phyloP scores from a whole-genome alignment of 1,140 invertebrate genomes.

The Charaxes varanes region DNA sequence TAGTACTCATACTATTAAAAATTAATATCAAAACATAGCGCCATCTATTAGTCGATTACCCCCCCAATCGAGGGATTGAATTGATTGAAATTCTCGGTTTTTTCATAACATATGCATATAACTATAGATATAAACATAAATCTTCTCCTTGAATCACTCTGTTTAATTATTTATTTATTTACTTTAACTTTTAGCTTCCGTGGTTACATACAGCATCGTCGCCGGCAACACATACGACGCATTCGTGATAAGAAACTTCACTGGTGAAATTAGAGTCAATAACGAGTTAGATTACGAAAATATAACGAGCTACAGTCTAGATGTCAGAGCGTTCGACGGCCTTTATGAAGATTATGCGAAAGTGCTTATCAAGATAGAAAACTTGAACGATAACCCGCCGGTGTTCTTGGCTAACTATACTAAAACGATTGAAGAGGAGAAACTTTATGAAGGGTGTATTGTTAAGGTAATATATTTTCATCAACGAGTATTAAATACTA shows the following conservation, averaged over 20 bases:
- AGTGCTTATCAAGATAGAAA: slow-evolving; percentile 85
- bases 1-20: no score
- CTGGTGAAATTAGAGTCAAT: slow-evolving; percentile 85
- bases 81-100: no score
- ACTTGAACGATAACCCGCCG: slow-evolving; percentile 90
- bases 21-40: no score
- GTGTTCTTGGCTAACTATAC: slow-evolving; percentile 81
- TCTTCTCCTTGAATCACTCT: no score
- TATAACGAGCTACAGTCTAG: slow-evolving; percentile 84
- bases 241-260: slow-evolving; percentile 85
- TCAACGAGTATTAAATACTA: no score
- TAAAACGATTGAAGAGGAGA: slow-evolving; percentile 82
- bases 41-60: no score
- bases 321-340: slow-evolving; percentile 86
- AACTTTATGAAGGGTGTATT: slow-evolving; percentile 78
- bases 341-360: slow-evolving; percentile 82
- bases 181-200: slow-evolving; percentile 80
- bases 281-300: slow-evolving; percentile 89
- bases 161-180: no score
- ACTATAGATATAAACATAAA: no score
- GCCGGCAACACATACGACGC: slow-evolving; percentile 85
- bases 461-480: slow-evolving; percentile 58
- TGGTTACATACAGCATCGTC: slow-evolving; percentile 86
- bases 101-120: neutral
- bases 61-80: no score